Base-by-base conservation (phyloP, 2,888 invertebrate species). In the Gnatocerus cornutus region DNA sequence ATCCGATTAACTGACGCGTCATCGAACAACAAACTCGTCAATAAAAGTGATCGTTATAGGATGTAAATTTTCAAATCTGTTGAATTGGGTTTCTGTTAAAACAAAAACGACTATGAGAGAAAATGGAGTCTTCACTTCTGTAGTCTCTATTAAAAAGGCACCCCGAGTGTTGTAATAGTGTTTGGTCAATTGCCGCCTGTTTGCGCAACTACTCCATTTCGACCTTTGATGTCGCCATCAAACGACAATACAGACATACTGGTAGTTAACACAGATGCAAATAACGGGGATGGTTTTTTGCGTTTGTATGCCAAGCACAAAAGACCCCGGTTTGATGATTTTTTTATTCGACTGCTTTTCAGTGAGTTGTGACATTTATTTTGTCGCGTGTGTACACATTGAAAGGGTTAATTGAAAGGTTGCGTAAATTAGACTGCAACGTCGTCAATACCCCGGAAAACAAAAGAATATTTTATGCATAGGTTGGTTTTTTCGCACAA, bases 151-250 rank as follows among this genome's bases (percentile, higher is more conserved):
- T 58, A 68, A 63, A 68, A 68, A 62, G 68, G 39, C 68, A 63
- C 59, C 55, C 29, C 61, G 55, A 55, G 65, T 59, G 69, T 59
- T 48, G 33, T 68, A 68, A 68, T 58, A 68, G 67, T 58, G 67
- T 63, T 56, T 64, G 68, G 65, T 68, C 68, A 68, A 61, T 65
- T 59, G 61, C 65, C 53, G 48, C 16, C 16, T 71, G 64, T 71
- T 68, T 71, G 56, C 37, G 64, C 68, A 71, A 68, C 61, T 41
- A 70, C 68, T 68, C 59, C 58, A 65, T 62, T 68, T 59, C 48
- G 58, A 56, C 56, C 71, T 71, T 69, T 71, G 69, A 71, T 71
- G 62, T 69, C 46, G 45, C 46, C 68, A 66, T 68, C 61, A 71
- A 71, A 71, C 62, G 63, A 71, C 46, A 71, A 71, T 65, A 33